phyloP scores from a whole-genome alignment of 2,113 vertebrate genomes.

The Bos indicus region DNA sequence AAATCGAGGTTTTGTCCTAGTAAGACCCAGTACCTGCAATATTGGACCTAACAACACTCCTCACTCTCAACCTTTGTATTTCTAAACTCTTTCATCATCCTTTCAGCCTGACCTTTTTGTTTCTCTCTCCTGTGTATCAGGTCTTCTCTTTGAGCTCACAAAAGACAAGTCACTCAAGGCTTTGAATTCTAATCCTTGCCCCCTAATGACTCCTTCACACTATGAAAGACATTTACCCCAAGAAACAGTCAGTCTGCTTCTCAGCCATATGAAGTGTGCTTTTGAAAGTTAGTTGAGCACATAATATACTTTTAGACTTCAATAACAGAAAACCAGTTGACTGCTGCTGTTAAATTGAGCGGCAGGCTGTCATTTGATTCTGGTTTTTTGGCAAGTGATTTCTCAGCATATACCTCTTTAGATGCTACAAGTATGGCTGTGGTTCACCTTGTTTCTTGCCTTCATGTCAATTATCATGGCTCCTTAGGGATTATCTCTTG shows the following conservation, averaged over 20 bases:
- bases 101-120: not conserved
- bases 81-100: not conserved
- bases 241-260: not conserved
- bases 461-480: not conserved
- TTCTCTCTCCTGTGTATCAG: not conserved
- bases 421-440: not conserved
- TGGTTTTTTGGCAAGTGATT: not conserved
- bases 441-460: not conserved
- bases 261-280: not conserved
- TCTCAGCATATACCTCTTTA: not conserved
- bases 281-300: not conserved
- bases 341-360: not conserved
- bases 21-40: not conserved
- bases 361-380: not conserved
- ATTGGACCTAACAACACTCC: not conserved
- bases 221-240: not conserved
- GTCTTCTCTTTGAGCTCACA: not conserved
- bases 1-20: not conserved
- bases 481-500: not conserved
- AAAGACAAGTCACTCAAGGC: not conserved
- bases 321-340: not conserved
- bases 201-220: not conserved
- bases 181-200: slow-evolving; percentile 36
- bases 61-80: not conserved
- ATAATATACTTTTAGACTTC: not conserved